phyloP scores from a whole-genome alignment of 2,113 vertebrate species.

The Vanacampus margaritifer region DNA sequence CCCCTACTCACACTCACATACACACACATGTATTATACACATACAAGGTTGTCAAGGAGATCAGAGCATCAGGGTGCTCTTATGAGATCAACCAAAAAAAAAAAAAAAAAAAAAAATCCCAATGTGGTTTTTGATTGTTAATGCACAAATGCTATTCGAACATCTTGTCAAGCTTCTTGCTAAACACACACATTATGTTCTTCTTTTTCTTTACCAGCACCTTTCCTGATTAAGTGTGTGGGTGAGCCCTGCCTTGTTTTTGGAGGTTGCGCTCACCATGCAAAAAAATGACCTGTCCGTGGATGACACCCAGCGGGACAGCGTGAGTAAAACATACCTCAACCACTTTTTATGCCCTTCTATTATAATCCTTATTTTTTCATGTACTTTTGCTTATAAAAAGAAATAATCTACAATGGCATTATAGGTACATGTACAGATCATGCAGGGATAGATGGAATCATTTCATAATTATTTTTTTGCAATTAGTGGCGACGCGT shows the following conservation, averaged over 20 bases:
- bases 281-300: slow-evolving; percentile 61
- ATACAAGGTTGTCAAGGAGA: slow-evolving; percentile 49
- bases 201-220: neutral
- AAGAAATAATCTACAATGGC: neutral
- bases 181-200: neutral
- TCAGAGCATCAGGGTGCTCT: slow-evolving; percentile 9
- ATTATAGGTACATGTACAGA: neutral
- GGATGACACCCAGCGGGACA: slow-evolving; percentile 55
- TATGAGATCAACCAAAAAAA: neutral
- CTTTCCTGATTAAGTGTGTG: slow-evolving; percentile 14
- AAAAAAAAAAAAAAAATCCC: too few relatives aligned
- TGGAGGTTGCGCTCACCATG: slow-evolving; percentile 59
- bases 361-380: neutral
- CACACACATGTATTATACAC: slow-evolving; percentile 22
- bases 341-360: neutral
- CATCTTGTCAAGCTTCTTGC: neutral
- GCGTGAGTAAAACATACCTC: slow-evolving; percentile 42
- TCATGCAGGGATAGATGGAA: neutral
- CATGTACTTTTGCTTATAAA: neutral
- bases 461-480: neutral
- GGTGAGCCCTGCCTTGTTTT: slow-evolving; percentile 34
- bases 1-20: slow-evolving; percentile 24
- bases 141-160: neutral
- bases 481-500: too few relatives aligned
- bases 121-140: neutral